A percentile compares a stretch with the other conserved stretches of the same genome.
Conservation (phyloP, 1,140 invertebrate species). For the Bactericera cockerelli region DNA sequence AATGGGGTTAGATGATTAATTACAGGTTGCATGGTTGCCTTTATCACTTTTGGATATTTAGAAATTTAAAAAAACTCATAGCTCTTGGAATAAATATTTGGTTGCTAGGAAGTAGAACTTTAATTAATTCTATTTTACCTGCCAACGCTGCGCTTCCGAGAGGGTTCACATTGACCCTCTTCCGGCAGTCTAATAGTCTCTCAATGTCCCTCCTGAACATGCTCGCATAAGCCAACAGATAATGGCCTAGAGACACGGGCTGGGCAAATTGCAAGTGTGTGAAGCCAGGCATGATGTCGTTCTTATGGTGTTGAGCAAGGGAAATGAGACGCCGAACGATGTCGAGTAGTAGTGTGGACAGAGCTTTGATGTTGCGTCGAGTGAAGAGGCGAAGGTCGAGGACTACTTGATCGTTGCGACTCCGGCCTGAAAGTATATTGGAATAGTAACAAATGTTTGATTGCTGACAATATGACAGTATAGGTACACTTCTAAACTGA, state of each 20-base stretch:
- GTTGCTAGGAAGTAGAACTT: too few species aligned
- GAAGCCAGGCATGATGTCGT: slow-evolving; percentile 63
- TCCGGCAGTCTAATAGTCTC: slow-evolving; percentile 35
- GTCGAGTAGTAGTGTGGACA: background rate
- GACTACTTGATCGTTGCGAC: slow-evolving; percentile 57
- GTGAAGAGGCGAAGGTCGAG: background rate
- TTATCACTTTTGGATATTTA: too few species aligned
- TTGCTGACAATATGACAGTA: too few species aligned
- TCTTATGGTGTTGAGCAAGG: slow-evolving; percentile 39
- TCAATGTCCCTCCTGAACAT: slow-evolving; percentile 41
- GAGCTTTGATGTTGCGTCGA: background rate
- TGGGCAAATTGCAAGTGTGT: slow-evolving; percentile 73
- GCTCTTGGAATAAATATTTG: too few species aligned
- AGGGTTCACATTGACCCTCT: slow-evolving; percentile 41
- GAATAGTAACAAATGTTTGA: background rate
- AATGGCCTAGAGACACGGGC: slow-evolving; percentile 65
- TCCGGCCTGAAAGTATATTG: slow-evolving; percentile 39
- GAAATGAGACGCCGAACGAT: background rate
- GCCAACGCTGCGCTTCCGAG: slow-evolving; percentile 65
- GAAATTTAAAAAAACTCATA: too few species aligned
- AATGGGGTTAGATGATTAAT: too few species aligned
- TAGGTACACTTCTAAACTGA: too few species aligned
- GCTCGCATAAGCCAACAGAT: slow-evolving; percentile 57
- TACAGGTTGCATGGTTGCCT: too few species aligned
- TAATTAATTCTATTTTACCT: too few species aligned